Evolutionary conservation across 2,888 invertebrate species (phyloP).

Genomic region (Ditylenchus weischeri): DNA sequence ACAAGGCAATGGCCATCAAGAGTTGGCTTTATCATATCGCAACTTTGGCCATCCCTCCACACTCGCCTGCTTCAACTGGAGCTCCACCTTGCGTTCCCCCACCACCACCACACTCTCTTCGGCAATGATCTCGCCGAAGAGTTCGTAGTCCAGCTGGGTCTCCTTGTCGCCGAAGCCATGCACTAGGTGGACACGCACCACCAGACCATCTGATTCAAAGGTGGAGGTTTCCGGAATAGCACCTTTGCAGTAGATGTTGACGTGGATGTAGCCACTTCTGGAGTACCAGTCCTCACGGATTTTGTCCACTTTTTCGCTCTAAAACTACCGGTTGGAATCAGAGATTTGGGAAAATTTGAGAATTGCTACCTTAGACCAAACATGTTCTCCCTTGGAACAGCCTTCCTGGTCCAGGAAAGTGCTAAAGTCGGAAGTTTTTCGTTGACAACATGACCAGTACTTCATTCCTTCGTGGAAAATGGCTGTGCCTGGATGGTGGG

Average conservation of each 20-base stretch:
- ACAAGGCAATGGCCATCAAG: background rate
- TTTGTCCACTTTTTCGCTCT: conserved; percentile 51
- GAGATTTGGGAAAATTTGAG: background rate
- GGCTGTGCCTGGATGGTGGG: conserved; percentile 44
- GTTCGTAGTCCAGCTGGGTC: conserved; percentile 43
- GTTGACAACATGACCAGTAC: conserved; percentile 74
- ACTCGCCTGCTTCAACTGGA: conserved; percentile 50
- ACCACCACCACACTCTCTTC: conserved; percentile 44
- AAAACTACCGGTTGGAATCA: background rate
- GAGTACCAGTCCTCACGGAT: conserved; percentile 56
- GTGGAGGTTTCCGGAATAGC: conserved; percentile 75
- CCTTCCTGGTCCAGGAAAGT: conserved; percentile 86
- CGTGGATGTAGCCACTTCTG: conserved; percentile 45
- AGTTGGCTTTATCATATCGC: conserved; percentile 33
- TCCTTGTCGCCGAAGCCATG: conserved; percentile 52
- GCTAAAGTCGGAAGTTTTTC: conserved; percentile 86
- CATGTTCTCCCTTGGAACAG: conserved; percentile 78
- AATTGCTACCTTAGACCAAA: conserved; percentile 71
- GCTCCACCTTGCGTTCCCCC: conserved; percentile 54
- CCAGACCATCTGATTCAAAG: conserved; percentile 79
- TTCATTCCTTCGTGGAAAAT: conserved; percentile 55
- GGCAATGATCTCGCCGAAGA: conserved; percentile 51
- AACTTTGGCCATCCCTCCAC: conserved; percentile 50
- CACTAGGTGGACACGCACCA: conserved; percentile 38
- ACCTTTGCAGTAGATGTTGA: conserved; percentile 62